Conservation (phyloP, 2,797 vertebrate species). For the Crenichthys baileyi region DNA sequence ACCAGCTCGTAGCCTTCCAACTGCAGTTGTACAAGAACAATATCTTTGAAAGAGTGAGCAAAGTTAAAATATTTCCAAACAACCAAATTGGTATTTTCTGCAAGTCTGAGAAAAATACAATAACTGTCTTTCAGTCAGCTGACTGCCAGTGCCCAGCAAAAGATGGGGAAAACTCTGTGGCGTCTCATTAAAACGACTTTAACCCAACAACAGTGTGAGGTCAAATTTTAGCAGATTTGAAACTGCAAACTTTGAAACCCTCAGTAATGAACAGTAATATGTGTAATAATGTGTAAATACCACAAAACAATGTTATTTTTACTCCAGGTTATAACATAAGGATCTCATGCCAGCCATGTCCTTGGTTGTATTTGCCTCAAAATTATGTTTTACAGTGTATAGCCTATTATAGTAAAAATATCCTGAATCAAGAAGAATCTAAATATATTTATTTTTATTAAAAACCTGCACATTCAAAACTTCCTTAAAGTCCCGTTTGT, state of each 20-base stretch:
- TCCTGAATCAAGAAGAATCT: not conserved
- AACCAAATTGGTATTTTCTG: not conserved
- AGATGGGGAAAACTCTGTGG: not conserved
- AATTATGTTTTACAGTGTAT: slow-evolving; percentile 20
- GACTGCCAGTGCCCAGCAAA: not conserved
- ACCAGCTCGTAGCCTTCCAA: not conserved
- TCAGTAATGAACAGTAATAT: not conserved
- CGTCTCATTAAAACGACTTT: not conserved
- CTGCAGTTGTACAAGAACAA: not conserved
- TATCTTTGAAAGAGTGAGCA: not conserved
- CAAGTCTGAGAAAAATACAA: not conserved
- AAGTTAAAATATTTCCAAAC: not conserved
- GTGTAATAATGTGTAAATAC: not conserved
- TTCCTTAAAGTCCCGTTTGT: slow-evolving; percentile 26
- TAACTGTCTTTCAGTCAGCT: not conserved
- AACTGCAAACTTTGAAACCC: not conserved
- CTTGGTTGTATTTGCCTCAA: slow-evolving; percentile 31
- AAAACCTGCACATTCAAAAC: slow-evolving; percentile 15
- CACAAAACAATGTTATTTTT: not conserved
- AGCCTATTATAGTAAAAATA: not conserved
- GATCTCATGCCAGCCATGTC: slow-evolving; percentile 7
- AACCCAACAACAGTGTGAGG: not conserved
- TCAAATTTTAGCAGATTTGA: not conserved
- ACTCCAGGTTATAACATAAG: not conserved
- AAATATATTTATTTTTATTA: slow-evolving; percentile 22